phyloP scores from a whole-genome alignment of 2,797 vertebrate genomes.

The Hybognathus amarus region DNA sequence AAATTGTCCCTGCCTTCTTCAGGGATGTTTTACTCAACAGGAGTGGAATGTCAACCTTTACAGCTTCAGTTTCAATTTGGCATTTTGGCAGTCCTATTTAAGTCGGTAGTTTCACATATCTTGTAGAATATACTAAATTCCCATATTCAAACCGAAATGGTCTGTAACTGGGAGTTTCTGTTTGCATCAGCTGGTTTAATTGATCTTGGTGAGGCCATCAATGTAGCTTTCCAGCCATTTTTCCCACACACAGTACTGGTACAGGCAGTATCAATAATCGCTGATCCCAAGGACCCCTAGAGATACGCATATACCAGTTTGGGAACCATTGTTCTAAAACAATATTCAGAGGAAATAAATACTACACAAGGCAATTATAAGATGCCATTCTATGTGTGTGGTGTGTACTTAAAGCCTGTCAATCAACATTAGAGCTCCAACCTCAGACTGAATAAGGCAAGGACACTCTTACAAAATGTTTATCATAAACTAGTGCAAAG shows the following conservation, averaged over 20 bases:
- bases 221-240: constrained; percentile 32
- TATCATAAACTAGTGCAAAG: not conserved
- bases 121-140: constrained; percentile 7
- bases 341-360: not conserved
- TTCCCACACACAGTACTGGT: constrained; percentile 17
- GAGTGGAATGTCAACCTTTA: not conserved
- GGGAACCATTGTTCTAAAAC: not conserved
- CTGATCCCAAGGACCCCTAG: not conserved
- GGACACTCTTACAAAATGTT: not conserved
- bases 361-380: not conserved
- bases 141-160: not conserved
- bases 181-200: not conserved
- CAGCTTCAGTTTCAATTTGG: constrained; percentile 25
- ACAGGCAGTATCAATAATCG: constrained; percentile 28
- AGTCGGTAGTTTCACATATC: constrained; percentile 5
- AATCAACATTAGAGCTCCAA: not conserved
- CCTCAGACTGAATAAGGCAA: not conserved
- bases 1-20: not conserved
- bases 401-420: not conserved
- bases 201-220: not conserved
- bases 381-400: not conserved
- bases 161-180: constrained; percentile 12
- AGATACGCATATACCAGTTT: no score
- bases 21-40: not conserved
- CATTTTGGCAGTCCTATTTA: constrained; percentile 1